Conservation (phyloP, 2,113 vertebrate species). For the Tyrannus savana region DNA sequence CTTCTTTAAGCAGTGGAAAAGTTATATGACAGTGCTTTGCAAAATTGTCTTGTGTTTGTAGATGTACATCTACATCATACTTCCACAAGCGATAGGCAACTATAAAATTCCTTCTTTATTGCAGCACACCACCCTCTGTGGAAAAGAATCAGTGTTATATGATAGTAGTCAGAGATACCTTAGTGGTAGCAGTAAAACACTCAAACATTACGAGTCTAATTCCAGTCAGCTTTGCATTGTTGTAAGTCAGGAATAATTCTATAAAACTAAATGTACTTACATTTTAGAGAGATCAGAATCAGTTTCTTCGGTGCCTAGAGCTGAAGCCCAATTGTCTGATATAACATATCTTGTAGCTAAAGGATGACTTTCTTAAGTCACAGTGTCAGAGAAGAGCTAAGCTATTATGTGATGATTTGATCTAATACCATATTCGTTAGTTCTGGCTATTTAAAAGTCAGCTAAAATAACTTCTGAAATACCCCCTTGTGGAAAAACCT, state of each 20-base stretch:
- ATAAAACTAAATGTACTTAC: not conserved
- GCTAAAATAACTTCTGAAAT: constrained; percentile 3
- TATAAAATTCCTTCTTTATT: not conserved
- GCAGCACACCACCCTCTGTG: not conserved
- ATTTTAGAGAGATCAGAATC: not conserved
- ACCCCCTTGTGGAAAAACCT: not conserved
- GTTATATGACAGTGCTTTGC: not conserved
- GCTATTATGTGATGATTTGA: not conserved
- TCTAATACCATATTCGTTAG: not conserved
- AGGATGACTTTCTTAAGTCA: not conserved
- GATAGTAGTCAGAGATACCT: not conserved
- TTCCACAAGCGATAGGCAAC: not conserved
- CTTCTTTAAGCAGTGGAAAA: not conserved
- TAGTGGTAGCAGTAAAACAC: not conserved
- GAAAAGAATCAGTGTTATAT: not conserved
- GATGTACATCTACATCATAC: not conserved
- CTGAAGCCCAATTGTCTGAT: not conserved
- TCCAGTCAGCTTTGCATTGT: not conserved
- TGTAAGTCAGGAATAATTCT: not conserved
- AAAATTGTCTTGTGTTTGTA: not conserved
- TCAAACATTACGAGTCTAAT: not conserved
- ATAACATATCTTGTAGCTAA: not conserved
- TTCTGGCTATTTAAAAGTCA: constrained; percentile 24
- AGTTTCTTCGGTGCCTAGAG: not conserved
- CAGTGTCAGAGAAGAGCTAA: not conserved